Evolutionary conservation across 2,113 vertebrate genomes (phyloP), one percentile per base, ranked within the genome.

Genomic region (Phalacrocorax pelagicus): DNA sequence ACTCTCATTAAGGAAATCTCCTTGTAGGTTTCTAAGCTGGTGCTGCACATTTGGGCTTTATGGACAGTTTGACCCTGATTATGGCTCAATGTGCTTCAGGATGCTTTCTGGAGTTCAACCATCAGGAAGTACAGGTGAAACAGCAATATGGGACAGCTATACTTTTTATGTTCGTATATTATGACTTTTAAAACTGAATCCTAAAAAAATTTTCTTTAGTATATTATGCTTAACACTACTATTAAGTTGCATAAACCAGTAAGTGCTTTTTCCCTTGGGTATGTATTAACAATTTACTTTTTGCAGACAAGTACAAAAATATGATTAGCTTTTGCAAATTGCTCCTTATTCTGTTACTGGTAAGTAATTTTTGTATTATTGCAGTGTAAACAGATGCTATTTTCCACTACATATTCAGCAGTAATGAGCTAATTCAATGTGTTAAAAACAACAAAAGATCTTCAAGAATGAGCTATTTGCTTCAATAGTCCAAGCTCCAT

Each of bases 351-450:
- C 92, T 97, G 92, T 96, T 98, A 97, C 91, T 98, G 91, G 95
- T 97, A 98, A 98, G 95, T 98, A 98, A 98, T 98, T 98, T 98
- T 98, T 98, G 95, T 96, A 98, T 97, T 98, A 97, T 92, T 97
- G 95, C 74, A 96, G 34, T 93, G 87, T 96, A 98, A 98, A 98
- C 94, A 98, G 96, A 98, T 98, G 97, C 72, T 96, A 97, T 97
- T 98, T 98, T 94, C 95, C 78, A 97, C 94, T 88, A 95, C 87
- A 92, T 94, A 97, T 96, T 97, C 95, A 97, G 71, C 70, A 69
- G 49, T 95, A 98, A 98, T 94, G 92, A 98, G 93, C 94, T 97
- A 97, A 97, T 98, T 97, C 94, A 97, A 94, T 96, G 92, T 95
- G 80, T 94, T 97, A 95, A 97, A 96, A 97, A 73, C 94, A 98